These are phyloP conservation scores for Zeus faber DNA, from an alignment of 2,113 vertebrate species.

Conservation along the genomic window DNA sequence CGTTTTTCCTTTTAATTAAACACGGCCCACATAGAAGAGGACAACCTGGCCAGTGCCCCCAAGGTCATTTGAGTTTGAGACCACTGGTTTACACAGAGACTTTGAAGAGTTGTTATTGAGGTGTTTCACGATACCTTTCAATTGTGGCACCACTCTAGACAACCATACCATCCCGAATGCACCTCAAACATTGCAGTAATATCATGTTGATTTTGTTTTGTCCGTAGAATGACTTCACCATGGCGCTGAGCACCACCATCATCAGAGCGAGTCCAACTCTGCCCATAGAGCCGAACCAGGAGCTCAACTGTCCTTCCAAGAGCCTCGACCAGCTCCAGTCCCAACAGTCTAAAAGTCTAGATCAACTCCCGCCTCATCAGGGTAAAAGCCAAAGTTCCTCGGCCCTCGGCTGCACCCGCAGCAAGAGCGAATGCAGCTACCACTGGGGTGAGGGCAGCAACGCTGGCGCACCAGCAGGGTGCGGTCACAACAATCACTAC, in stretches of 20 bases:
- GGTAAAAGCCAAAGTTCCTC: slow-evolving; percentile 41
- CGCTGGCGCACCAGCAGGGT: slow-evolving; percentile 10
- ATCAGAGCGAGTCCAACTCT: slow-evolving; percentile 83
- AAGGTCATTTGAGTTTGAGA: too few species aligned
- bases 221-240: slow-evolving; percentile 74
- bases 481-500: slow-evolving; percentile 23
- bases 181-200: too few species aligned
- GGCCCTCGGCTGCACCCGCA: slow-evolving; percentile 48
- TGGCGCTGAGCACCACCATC: slow-evolving; percentile 89
- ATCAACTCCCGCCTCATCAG: slow-evolving; percentile 36
- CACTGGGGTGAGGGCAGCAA: slow-evolving; percentile 19
- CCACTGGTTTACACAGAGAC: too few species aligned
- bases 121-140: too few species aligned
- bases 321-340: slow-evolving; percentile 32
- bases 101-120: too few species aligned
- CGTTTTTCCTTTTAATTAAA: too few species aligned
- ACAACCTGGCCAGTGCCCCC: too few species aligned
- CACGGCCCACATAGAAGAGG: too few species aligned
- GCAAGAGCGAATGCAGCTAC: slow-evolving; percentile 57
- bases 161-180: too few species aligned
- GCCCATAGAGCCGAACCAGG: slow-evolving; percentile 53
- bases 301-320: slow-evolving; percentile 19
- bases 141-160: neutral
- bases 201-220: slow-evolving; percentile 1
- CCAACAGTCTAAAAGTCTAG: slow-evolving; percentile 56